Conservation (phyloP, 1,140 invertebrate genomes). For the Cyclargus thomasi region DNA sequence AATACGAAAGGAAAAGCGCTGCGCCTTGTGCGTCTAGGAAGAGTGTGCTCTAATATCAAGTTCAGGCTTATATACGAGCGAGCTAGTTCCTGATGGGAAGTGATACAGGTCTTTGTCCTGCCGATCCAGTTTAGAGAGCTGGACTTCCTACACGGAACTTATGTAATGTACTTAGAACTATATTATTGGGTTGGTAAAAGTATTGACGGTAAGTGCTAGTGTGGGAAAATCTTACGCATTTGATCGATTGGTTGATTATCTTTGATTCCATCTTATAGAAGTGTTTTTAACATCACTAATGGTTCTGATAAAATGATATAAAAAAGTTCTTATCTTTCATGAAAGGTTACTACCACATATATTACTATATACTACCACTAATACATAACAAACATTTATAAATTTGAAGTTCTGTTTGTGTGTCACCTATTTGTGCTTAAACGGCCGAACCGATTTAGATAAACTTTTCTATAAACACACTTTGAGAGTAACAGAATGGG, state of each 20-base stretch:
- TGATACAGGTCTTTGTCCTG: conserved; percentile 71
- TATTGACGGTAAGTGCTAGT: background rate
- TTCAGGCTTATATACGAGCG: conserved; percentile 68
- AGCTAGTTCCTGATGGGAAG: conserved; percentile 64
- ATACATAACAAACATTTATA: no score
- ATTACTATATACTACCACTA: no score
- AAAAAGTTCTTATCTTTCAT: no score
- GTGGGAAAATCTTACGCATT: background rate
- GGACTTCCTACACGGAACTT: conserved; percentile 43
- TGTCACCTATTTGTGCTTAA: no score
- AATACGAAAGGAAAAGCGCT: conserved; percentile 58
- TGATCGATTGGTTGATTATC: background rate
- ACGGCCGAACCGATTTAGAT: no score
- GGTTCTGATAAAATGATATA: no score
- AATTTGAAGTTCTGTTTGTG: no score
- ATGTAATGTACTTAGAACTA: conserved; percentile 22
- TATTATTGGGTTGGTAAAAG: conserved; percentile 15
- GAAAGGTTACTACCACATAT: no score
- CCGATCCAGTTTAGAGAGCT: conserved; percentile 54
- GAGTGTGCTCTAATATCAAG: conserved; percentile 65
- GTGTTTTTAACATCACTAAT: background rate
- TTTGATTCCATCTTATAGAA: background rate
- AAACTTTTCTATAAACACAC: no score
- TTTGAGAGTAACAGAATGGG: no score
- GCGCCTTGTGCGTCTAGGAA: conserved; percentile 48